phyloP scores from a whole-genome alignment of 2,888 invertebrate species.

The Graphium colonna region DNA sequence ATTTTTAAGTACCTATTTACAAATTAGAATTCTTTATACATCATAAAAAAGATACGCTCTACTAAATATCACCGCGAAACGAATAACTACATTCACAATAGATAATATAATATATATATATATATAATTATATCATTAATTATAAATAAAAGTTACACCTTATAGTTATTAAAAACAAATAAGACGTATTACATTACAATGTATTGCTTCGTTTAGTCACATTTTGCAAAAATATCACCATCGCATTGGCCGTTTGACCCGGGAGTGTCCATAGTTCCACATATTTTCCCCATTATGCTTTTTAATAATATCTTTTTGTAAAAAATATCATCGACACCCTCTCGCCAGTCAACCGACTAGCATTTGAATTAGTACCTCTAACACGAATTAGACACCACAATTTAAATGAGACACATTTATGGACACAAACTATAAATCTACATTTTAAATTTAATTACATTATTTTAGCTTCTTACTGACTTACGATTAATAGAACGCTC shows the following conservation, averaged over 20 bases:
- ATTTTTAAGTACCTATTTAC: slow-evolving; percentile 79
- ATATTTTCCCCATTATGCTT: slow-evolving; percentile 37
- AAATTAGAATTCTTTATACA: slow-evolving; percentile 79
- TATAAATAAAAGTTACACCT: slow-evolving; percentile 69
- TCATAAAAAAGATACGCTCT: slow-evolving; percentile 76
- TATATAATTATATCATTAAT: slow-evolving; percentile 56
- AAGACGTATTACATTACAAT: slow-evolving; percentile 84
- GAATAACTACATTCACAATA: slow-evolving; percentile 77
- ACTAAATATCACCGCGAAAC: slow-evolving; percentile 78
- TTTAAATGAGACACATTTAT: slow-evolving; percentile 77
- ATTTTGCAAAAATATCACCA: slow-evolving; percentile 85
- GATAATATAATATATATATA: slow-evolving; percentile 47
- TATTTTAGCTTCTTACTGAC: slow-evolving; percentile 59
- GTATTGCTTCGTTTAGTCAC: slow-evolving; percentile 89
- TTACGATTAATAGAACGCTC: slow-evolving; percentile 46
- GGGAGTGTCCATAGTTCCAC: slow-evolving; percentile 32
- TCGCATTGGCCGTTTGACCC: slow-evolving; percentile 45
- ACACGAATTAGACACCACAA: slow-evolving; percentile 78
- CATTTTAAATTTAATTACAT: slow-evolving; percentile 56
- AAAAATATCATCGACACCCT: slow-evolving; percentile 68
- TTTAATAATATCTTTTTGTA: slow-evolving; percentile 55
- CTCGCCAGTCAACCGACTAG: slow-evolving; percentile 74
- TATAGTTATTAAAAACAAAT: slow-evolving; percentile 74
- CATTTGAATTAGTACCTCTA: slow-evolving; percentile 68
- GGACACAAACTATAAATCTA: slow-evolving; percentile 74